A percentile compares a stretch with the other conserved stretches of the same genome.
Evolutionary conservation across 2,888 invertebrate genomes (phyloP).

Genomic region (Ganaspis brasiliensis): DNA sequence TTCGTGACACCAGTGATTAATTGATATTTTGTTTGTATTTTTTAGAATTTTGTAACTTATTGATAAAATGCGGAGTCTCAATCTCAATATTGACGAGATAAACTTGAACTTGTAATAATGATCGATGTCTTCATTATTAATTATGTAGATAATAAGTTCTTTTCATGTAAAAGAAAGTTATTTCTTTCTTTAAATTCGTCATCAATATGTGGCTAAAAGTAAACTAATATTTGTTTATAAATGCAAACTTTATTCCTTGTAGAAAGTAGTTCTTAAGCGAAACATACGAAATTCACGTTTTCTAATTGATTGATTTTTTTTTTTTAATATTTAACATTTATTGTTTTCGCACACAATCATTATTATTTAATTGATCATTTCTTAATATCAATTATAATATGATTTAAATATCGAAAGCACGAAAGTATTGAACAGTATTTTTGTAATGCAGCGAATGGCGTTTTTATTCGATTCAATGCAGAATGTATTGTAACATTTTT

Average conservation of each 20-base stretch:
- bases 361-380: neutral
- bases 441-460: neutral
- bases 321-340: neutral
- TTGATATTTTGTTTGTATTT: neutral
- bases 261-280: neutral
- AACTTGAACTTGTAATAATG: constrained; percentile 30
- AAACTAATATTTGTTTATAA: neutral
- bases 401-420: neutral
- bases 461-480: constrained; percentile 4
- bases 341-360: neutral
- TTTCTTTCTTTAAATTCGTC: neutral
- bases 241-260: neutral
- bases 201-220: neutral
- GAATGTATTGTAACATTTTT: neutral
- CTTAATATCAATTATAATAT: neutral
- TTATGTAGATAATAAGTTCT: constrained; percentile 7
- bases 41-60: neutral
- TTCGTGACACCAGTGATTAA: neutral
- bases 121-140: constrained; percentile 19
- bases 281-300: neutral
- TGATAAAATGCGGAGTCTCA: neutral
- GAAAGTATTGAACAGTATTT: constrained; percentile 29
- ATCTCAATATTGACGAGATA: constrained; percentile 7
- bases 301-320: constrained; percentile 14
- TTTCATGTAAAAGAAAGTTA: constrained; percentile 1